Evolutionary conservation across 1,140 invertebrate genomes (phyloP).

Genomic region (Solenopsis invicta): DNA sequence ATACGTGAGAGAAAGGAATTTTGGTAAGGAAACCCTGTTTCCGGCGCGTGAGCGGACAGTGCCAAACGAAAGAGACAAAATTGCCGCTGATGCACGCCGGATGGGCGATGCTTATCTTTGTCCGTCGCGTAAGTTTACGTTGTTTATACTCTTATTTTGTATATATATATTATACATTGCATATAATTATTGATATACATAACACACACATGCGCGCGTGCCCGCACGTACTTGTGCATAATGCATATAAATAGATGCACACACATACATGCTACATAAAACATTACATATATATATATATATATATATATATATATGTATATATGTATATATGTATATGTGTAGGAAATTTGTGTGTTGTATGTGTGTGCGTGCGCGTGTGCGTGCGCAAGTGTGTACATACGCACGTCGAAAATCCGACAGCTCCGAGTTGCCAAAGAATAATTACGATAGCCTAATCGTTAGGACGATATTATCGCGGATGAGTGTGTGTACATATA

Average conservation of each 20-base stretch:
- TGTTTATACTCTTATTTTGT: conserved; percentile 35
- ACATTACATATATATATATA: conserved; percentile 31
- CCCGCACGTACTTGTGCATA: not conserved
- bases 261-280: conserved; percentile 34
- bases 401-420: conserved; percentile 78
- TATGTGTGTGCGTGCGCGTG: not conserved
- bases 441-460: conserved; percentile 74
- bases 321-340: conserved; percentile 33
- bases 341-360: not conserved
- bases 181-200: conserved; percentile 14
- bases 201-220: not conserved
- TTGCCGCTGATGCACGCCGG: conserved; percentile 46
- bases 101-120: conserved; percentile 47
- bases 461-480: conserved; percentile 46
- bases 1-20: not conserved
- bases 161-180: conserved; percentile 66
- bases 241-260: not conserved
- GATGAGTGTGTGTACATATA: conserved; percentile 64
- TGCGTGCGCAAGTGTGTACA: not conserved
- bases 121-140: conserved; percentile 58
- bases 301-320: conserved; percentile 22
- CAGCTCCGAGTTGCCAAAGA: conserved; percentile 84
- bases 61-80: conserved; percentile 55
- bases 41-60: conserved; percentile 38
- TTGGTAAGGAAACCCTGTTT: not conserved